These are phyloP conservation scores for Oryzias curvinotus DNA, from an alignment of 2,113 vertebrate genomes.

Conservation along the genomic window DNA sequence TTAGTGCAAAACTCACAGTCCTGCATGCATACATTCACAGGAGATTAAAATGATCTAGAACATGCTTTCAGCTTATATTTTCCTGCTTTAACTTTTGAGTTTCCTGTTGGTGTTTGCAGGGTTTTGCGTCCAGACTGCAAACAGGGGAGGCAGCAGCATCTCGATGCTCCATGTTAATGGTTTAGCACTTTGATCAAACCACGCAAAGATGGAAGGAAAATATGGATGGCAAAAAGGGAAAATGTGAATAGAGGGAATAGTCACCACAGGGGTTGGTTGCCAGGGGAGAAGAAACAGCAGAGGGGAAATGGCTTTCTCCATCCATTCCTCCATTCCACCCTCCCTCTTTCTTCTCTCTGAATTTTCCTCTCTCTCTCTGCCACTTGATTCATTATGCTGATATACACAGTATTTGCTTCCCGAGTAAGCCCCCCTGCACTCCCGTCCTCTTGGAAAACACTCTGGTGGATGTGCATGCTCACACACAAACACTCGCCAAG, in stretches of 20 bases:
- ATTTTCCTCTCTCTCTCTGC: conserved; percentile 53
- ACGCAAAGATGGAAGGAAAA: conserved; percentile 20
- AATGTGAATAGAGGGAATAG: conserved; percentile 50
- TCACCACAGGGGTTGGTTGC: conserved; percentile 63
- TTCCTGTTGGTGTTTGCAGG: conserved; percentile 6
- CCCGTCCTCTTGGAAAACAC: conserved; percentile 65
- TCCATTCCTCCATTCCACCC: conserved; percentile 42
- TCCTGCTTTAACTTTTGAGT: conserved; percentile 12
- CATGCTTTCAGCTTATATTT: conserved; percentile 24
- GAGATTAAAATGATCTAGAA: conserved; percentile 36
- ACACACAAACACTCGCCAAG: conserved; percentile 55
- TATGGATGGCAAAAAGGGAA: conserved; percentile 16
- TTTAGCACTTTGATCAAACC: conserved; percentile 33
- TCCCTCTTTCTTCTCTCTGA: conserved; percentile 30
- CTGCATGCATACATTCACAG: conserved; percentile 44
- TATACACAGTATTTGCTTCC: conserved; percentile 83
- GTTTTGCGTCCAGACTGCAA: conserved; percentile 10
- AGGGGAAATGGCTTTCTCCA: conserved; percentile 71
- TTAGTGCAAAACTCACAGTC: conserved; percentile 38
- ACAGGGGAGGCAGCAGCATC: neutral
- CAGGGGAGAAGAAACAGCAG: conserved; percentile 62
- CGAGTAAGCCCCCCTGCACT: conserved; percentile 74
- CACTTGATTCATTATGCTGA: conserved; percentile 85
- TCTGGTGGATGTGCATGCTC: conserved; percentile 44
- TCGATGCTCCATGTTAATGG: conserved; percentile 16